Conservation (phyloP, 1,140 invertebrate genomes). For the Galleria mellonella region DNA sequence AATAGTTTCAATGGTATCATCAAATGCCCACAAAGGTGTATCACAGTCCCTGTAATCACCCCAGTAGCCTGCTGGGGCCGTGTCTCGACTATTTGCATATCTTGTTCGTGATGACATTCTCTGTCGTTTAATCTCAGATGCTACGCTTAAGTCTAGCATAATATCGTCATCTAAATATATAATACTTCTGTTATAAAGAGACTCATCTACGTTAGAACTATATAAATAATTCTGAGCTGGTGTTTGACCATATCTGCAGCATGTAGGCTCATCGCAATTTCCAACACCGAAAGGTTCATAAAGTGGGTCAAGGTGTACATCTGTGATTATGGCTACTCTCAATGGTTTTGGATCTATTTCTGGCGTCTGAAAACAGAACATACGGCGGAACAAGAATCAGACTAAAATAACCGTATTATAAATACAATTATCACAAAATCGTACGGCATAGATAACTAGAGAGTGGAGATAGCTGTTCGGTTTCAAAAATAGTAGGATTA, state of each 20-base stretch:
- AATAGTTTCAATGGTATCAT: conserved; percentile 76
- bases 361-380: conserved; percentile 10
- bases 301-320: conserved; percentile 86
- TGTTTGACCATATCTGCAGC: conserved; percentile 81
- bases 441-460: too few relatives aligned
- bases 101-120: conserved; percentile 13
- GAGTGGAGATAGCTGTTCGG: too few relatives aligned
- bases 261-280: conserved; percentile 83
- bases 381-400: too few relatives aligned
- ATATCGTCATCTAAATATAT: conserved; percentile 20
- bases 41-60: conserved; percentile 87
- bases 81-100: conserved; percentile 10
- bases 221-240: conserved; percentile 11
- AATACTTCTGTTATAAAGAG: conserved; percentile 23
- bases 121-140: conserved; percentile 20
- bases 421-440: too few relatives aligned
- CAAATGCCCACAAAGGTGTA: conserved; percentile 79
- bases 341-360: conserved; percentile 18
- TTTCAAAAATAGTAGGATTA: too few relatives aligned
- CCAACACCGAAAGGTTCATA: conserved; percentile 81
- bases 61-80: conserved; percentile 81
- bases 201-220: conserved; percentile 21
- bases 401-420: too few relatives aligned
- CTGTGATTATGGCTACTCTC: conserved; percentile 84
- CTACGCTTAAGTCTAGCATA: conserved; percentile 38